Percentiles rank a stretch among this genome's conserved stretches.
Conservation (phyloP, 2,888 invertebrate species). For the Orchestes rusci region DNA sequence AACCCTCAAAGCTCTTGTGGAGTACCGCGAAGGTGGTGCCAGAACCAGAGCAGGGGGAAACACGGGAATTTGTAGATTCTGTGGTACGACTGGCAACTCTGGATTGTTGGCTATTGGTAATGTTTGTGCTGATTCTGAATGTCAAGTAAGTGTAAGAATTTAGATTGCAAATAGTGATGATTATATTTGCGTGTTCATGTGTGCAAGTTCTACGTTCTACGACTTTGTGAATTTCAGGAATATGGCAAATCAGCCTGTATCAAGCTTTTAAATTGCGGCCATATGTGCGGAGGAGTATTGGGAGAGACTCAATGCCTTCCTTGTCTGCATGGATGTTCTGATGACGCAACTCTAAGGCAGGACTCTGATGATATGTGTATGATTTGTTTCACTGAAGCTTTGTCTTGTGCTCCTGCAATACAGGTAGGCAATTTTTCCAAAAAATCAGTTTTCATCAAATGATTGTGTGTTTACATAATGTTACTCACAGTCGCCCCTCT, state of each 20-base stretch:
- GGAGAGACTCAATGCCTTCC: constrained; percentile 80
- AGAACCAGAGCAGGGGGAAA: constrained; percentile 42
- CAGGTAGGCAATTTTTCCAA: too few relatives aligned
- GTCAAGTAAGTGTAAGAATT: too few relatives aligned
- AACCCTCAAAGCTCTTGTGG: constrained; percentile 83
- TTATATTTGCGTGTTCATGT: too few relatives aligned
- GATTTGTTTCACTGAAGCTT: constrained; percentile 96
- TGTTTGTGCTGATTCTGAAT: constrained; percentile 89
- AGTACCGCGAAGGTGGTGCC: constrained; percentile 75
- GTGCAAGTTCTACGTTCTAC: constrained; percentile 1
- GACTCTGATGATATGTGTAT: constrained; percentile 99
- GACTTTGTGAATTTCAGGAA: constrained; percentile 48
- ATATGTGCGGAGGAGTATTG: constrained; percentile 89
- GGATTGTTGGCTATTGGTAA: constrained; percentile 88
- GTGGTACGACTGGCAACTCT: constrained; percentile 75
- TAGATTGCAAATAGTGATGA: too few relatives aligned
- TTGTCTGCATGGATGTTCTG: constrained; percentile 77
- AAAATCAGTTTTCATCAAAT: too few relatives aligned
- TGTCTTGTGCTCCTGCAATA: constrained; percentile 91
- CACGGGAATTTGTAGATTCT: constrained; percentile 80
- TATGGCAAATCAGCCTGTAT: constrained; percentile 76
- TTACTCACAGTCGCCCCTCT: too few relatives aligned
- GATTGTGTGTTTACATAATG: too few relatives aligned
- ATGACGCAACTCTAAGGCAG: constrained; percentile 61
- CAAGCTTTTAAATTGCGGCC: constrained; percentile 78